Evolutionary conservation across 2,797 vertebrate species (phyloP), one percentile per base, ranked within the genome.

Genomic region (Hyperoplus immaculatus): DNA sequence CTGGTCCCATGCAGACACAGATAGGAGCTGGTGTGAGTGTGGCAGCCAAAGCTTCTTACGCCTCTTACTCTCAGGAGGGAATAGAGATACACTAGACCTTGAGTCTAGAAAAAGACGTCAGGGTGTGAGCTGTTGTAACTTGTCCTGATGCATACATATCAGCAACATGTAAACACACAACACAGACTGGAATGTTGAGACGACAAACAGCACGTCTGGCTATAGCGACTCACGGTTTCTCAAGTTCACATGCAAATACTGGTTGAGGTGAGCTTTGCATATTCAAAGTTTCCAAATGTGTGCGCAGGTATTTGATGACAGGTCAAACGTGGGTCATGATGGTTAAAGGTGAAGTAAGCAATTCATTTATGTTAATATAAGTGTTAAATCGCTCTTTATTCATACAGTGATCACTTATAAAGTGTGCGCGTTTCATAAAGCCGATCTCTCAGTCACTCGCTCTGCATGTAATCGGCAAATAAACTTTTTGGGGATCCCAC

Each of bases 91-190:
- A 45, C 39, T 56, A 49, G 54, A 66, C 81, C 70, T 64, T 82
- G 73, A 81, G 68, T 77, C 61, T 60, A 81, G 65, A 72, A 60
- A 57, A 61, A 83, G 55, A 72, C 63, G 54, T 58, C 51, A 61
- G 54, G 49, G 83, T 68, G 55, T 56, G 61, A 85, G 82, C 46
- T 76, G 82, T 87, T 81, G 71, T 68, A 56, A 84, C 87, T 77
- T 75, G 87, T 29, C 47, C 72, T 50, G 50, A 62, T 75, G 41
- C 59, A 68, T 70, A 69, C 61, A 62, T 70, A 78, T 79, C 69
- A 83, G 54, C 55, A 55, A 45, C 3, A 53, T 69, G 61, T 78
- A 85, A 73, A 85, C 51, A 79, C 69, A 69, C 21, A 42, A 6
- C 18, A 51, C 60, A 64, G 43, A 75, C 66, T 76, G 85, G 70